phyloP scores from a whole-genome alignment of 2,113 vertebrate genomes.

The Otus sunia region DNA sequence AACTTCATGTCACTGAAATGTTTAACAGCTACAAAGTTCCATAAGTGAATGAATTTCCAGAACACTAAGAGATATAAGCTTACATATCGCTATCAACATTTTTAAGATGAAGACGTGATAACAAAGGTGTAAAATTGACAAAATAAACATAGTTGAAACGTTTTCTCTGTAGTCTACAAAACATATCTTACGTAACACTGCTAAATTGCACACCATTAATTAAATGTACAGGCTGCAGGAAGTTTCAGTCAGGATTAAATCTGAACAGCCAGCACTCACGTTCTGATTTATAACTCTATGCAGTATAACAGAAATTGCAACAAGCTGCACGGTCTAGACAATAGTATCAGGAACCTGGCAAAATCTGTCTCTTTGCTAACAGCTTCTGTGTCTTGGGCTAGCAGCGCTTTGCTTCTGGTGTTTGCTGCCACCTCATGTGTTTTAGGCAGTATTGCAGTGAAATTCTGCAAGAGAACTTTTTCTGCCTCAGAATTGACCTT shows the following conservation, averaged over 20 bases:
- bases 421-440: slow-evolving; percentile 11
- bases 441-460: background rate
- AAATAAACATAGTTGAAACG: background rate
- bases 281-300: background rate
- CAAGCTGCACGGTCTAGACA: background rate
- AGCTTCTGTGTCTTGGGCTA: no score
- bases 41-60: background rate
- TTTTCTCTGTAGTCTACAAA: background rate
- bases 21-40: background rate
- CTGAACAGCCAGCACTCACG: background rate
- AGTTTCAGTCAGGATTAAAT: background rate
- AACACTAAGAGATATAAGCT: background rate
- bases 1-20: background rate
- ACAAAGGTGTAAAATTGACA: background rate
- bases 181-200: background rate
- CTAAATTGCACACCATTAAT: background rate
- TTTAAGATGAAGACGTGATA: background rate
- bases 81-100: background rate
- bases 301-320: background rate
- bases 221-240: background rate
- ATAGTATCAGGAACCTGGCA: background rate
- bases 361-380: background rate
- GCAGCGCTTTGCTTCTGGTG: background rate
- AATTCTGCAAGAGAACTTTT: background rate
- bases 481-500: background rate